Percentiles rank a stretch among this genome's conserved stretches.
phyloP scores from a whole-genome alignment of 2,113 vertebrate genomes.

The Suricata suricatta region DNA sequence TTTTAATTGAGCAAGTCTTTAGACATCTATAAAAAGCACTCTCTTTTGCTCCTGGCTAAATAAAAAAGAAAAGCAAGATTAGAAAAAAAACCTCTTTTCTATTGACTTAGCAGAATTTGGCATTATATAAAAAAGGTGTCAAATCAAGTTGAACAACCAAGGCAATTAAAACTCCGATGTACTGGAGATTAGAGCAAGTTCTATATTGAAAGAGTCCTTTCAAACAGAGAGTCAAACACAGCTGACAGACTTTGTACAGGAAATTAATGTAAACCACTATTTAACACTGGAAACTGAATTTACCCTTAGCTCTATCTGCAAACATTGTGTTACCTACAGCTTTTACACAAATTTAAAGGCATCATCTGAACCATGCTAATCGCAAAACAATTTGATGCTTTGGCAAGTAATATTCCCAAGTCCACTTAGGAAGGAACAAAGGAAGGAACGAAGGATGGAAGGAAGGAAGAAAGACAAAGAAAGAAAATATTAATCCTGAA shows the following conservation, averaged over 20 bases:
- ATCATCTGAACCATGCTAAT: background rate
- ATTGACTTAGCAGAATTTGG: background rate
- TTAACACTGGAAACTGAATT: background rate
- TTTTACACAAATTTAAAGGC: background rate
- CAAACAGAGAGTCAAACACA: background rate
- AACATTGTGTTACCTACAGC: background rate
- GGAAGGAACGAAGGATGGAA: no score
- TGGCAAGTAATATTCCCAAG: background rate
- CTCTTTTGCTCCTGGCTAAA: background rate
- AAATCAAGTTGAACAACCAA: background rate
- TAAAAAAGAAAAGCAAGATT: background rate
- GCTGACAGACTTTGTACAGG: background rate
- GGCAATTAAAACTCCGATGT: background rate
- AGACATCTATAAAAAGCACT: background rate
- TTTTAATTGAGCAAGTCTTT: background rate
- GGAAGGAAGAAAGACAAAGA: no score
- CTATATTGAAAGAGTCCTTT: constrained; percentile 14
- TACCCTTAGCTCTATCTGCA: background rate
- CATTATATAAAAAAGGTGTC: background rate
- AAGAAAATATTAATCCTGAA: background rate
- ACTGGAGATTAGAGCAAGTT: background rate
- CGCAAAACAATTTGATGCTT: background rate
- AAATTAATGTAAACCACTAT: background rate
- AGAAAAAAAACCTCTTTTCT: background rate
- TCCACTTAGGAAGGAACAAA: background rate